A percentile compares a stretch with the other conserved stretches of the same genome.
These are phyloP conservation scores for Scrobipalpa costella DNA, from an alignment of 2,888 invertebrate species.

Conservation along the genomic window DNA sequence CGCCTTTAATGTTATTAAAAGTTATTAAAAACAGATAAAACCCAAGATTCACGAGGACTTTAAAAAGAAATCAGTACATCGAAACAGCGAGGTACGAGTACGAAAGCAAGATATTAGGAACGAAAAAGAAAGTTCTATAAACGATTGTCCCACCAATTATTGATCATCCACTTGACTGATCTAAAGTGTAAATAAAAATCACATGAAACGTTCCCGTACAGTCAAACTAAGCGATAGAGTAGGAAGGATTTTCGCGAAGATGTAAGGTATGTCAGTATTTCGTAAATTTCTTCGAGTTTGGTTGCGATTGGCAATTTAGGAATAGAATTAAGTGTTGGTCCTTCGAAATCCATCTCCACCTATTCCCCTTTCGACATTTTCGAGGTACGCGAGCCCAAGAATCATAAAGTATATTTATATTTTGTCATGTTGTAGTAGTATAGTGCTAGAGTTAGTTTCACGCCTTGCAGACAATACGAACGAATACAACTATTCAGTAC, in stretches of 20 bases:
- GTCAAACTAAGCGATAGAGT: not conserved
- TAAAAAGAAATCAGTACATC: too few relatives aligned
- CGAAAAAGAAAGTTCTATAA: too few relatives aligned
- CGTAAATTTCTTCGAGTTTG: conserved; percentile 48
- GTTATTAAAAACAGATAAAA: too few relatives aligned
- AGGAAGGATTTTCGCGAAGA: conserved; percentile 48
- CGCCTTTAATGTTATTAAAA: too few relatives aligned
- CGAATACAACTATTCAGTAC: not conserved
- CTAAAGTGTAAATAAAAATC: conserved; percentile 4
- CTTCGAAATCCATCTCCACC: conserved; percentile 62
- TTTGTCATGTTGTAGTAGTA: not conserved
- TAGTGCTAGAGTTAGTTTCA: not conserved
- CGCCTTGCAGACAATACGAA: not conserved
- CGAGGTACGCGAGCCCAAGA: conserved; percentile 33
- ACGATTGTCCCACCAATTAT: too few relatives aligned
- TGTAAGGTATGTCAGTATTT: conserved; percentile 46
- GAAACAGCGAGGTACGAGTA: too few relatives aligned
- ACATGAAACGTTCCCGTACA: not conserved
- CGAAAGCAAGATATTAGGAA: too few relatives aligned
- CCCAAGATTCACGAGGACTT: too few relatives aligned
- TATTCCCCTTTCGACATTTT: conserved; percentile 47
- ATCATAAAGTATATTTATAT: not conserved
- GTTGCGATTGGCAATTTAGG: conserved; percentile 56
- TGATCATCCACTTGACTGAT: too few relatives aligned
- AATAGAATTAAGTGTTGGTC: conserved; percentile 58